Evolutionary conservation across 2,113 vertebrate genomes (phyloP), one percentile per base, ranked within the genome.

Genomic region (Phaethon lepturus): DNA sequence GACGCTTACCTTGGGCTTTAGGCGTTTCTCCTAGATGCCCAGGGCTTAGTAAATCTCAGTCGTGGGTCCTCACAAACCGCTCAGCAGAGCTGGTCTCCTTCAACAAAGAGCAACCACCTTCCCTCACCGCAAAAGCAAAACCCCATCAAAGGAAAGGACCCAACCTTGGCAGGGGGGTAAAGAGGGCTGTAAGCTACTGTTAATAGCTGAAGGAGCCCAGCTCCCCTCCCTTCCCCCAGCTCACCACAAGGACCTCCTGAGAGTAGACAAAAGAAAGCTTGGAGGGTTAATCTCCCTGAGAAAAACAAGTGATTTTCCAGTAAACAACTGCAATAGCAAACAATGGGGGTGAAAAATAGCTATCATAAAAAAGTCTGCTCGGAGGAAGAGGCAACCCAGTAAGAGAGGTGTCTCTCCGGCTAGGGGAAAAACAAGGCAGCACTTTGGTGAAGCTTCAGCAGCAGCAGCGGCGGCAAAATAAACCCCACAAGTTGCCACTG

Each of bases 301-400:
- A 96, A 97, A 96, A 95, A 95, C 91, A 97, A 95, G 84, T 95
- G 95, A 95, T 93, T 96, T 97, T 95, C 93, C 92, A 96, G 93
- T 96, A 96, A 97, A 98, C 96, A 96, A 96, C 87, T 94, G 93
- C 93, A 96, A 97, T 92, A 96, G 93, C 95, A 94, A 96, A 97
- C 94, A 95, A 96, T 97, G 95, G 90, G 95, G 95, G 86, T 94
- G 94, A 95, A 95, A 97, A 94, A 97, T 76, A 87, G 75, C 68
- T 67, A 95, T 94, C 94, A 95, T 95, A 90, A 97, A 93, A 96
- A 94, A 97, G 80, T 90, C 91, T 66, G 66, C 88, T 90, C 63
- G 73, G 87, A 96, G 94, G 94, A 97, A 96, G 89, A 96, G 71
- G 74, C 58, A 20, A 96, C 93, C 91, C 79, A 82, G 40, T 74